Base-by-base conservation (phyloP, 2,113 vertebrate species). In the Murina feae region DNA sequence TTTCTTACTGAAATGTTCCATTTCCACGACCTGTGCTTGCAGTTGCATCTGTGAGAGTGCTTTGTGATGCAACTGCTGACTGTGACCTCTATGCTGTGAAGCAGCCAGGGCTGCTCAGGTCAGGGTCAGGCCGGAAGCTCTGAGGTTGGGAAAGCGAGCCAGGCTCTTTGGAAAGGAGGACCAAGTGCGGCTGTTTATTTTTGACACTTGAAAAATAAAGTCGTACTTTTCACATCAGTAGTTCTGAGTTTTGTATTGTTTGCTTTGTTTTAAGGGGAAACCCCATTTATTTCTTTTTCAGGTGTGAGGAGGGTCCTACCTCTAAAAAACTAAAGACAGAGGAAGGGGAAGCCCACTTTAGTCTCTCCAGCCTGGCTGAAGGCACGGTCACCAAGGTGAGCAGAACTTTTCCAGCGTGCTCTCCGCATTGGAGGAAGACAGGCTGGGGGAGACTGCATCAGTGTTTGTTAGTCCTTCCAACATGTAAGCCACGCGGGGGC, bases 351-450 rank as follows among this genome's bases (percentile, higher is more conserved):
- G 98, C 90, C 4, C 97, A 96, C 60, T 99, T 99, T 86, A 99
- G 97, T 92, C 82, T 99, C 82, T 97, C 98, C 12, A 97, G 98
- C 93, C 98, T 99, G 93, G 97, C 98, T 9, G 99, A 99, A 96
- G 99, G 99, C 96, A 98, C 35, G 7, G 68, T 99, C 92, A 99
- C 99, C 37, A 98, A 98, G 89, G 99, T 99, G 98, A 99, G 99
- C 90, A 71, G 63, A 80, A 7, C 51, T 58, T 28, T 23, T 16
- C 28, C 20, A 12, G 4, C 37, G 44, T 39, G 28, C 32, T 21
- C 12, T 20, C 23, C 7, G 16, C 17, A 14, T 86, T 35, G 23
- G 5, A 23, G 74, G 44, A 78, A 53, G 72, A 14, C 9, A 28
- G 68, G 9, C 28, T 47, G 90, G 12, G 30, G 51, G 18, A 23